Conservation (phyloP, 2,888 invertebrate genomes). For the Drosophila histrio region DNA sequence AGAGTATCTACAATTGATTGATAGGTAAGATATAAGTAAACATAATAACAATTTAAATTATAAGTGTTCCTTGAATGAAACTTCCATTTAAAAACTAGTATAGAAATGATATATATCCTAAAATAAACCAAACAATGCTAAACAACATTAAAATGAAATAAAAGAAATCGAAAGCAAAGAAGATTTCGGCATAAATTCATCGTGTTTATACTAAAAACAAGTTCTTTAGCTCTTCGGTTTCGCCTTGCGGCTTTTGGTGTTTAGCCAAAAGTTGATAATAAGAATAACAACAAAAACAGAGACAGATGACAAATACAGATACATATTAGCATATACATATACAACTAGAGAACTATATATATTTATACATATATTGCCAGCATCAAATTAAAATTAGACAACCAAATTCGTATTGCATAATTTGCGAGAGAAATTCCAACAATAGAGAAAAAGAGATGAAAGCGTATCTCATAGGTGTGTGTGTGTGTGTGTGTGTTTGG, state of each 20-base stretch:
- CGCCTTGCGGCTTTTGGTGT: slow-evolving; percentile 28
- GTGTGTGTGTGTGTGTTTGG: slow-evolving; percentile 1
- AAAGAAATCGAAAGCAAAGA: slow-evolving; percentile 23
- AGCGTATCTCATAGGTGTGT: not conserved
- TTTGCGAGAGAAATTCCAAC: slow-evolving; percentile 21
- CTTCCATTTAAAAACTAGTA: not conserved
- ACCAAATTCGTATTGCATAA: slow-evolving; percentile 44
- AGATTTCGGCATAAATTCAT: not conserved
- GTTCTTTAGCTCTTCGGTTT: slow-evolving; percentile 30
- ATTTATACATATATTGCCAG: slow-evolving; percentile 26
- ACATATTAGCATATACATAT: not conserved
- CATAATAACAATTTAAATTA: not conserved
- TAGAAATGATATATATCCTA: slow-evolving; percentile 3
- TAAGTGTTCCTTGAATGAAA: no score
- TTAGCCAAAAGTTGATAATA: slow-evolving; percentile 41
- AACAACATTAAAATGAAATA: slow-evolving; percentile 24
- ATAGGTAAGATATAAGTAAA: not conserved
- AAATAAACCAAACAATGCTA: slow-evolving; percentile 17
- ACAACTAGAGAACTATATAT: not conserved
- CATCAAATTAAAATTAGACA: slow-evolving; percentile 59
- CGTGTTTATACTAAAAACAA: slow-evolving; percentile 30
- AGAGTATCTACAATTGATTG: not conserved
- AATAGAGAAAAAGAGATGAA: slow-evolving; percentile 2
- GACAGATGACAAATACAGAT: not conserved
- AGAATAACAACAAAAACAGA: slow-evolving; percentile 21